Conservation (phyloP, 2,888 invertebrate species). For the Agrotis puta region DNA sequence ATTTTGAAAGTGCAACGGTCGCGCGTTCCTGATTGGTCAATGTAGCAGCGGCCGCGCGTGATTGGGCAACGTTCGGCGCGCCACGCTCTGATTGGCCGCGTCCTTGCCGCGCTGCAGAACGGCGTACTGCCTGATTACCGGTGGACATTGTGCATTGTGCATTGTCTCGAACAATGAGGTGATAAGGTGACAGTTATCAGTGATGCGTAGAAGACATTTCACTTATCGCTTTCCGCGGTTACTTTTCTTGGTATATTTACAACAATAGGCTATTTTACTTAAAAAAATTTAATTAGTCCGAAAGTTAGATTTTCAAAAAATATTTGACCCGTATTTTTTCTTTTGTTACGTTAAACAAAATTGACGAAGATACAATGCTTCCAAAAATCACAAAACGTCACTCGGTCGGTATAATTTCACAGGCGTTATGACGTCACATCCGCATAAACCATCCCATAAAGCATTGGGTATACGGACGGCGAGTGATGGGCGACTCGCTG, state of each 20-base stretch:
- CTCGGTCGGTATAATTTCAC: no score
- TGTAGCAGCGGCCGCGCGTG: conserved; percentile 47
- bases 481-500: no score
- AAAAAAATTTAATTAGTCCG: no score
- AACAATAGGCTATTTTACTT: not conserved
- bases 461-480: no score
- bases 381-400: no score
- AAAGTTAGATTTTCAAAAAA: no score
- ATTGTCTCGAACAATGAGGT: conserved; percentile 46
- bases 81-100: conserved; percentile 80
- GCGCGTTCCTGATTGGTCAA: conserved; percentile 48
- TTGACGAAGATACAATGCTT: no score
- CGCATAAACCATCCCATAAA: no score
- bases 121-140: conserved; percentile 32
- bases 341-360: no score
- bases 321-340: no score
- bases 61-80: conserved; percentile 72
- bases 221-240: not conserved
- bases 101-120: conserved; percentile 66
- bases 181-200: conserved; percentile 19
- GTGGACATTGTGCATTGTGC: conserved; percentile 41
- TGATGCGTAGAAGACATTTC: not conserved
- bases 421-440: no score
- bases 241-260: not conserved
- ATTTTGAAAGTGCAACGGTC: conserved; percentile 57